Conservation (phyloP, 2,797 vertebrate species). For the Numenius phaeopus region DNA sequence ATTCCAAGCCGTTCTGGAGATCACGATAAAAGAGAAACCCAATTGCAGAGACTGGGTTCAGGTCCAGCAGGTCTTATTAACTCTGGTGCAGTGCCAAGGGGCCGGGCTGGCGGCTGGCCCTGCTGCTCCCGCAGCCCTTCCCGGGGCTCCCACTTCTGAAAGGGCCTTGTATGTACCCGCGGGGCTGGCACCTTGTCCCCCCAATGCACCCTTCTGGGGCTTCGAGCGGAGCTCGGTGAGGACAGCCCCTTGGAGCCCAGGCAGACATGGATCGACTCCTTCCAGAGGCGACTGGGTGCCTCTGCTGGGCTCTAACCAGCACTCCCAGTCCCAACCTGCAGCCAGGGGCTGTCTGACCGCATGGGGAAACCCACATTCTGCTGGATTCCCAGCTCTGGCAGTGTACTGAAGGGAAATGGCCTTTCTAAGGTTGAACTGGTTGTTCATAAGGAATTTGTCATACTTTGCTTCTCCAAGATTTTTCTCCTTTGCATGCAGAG, state of each 20-base stretch:
- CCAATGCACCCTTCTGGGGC: background rate
- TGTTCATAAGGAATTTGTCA: background rate
- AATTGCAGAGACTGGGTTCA: background rate
- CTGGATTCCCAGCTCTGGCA: background rate
- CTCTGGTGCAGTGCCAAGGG: background rate
- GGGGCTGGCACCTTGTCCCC: background rate
- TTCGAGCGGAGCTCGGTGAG: background rate
- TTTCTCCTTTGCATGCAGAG: background rate
- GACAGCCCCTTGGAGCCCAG: background rate
- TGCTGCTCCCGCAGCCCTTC: background rate
- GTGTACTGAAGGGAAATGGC: background rate
- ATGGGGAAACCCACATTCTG: accelerated
- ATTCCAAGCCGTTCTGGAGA: background rate
- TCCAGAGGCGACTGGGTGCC: background rate
- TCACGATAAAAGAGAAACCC: conserved; percentile 11
- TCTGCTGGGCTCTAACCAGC: background rate
- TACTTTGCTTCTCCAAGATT: background rate
- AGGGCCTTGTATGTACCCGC: background rate
- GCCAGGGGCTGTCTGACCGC: background rate
- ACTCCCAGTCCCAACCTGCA: background rate
- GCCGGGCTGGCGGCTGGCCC: conserved; percentile 25
- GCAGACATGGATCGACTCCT: background rate
- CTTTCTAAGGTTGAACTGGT: background rate
- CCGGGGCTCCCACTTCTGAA: background rate
- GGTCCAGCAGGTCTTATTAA: conserved; percentile 30